Base-by-base conservation (phyloP, 2,888 invertebrate species). In the Drosophila anceps region DNA sequence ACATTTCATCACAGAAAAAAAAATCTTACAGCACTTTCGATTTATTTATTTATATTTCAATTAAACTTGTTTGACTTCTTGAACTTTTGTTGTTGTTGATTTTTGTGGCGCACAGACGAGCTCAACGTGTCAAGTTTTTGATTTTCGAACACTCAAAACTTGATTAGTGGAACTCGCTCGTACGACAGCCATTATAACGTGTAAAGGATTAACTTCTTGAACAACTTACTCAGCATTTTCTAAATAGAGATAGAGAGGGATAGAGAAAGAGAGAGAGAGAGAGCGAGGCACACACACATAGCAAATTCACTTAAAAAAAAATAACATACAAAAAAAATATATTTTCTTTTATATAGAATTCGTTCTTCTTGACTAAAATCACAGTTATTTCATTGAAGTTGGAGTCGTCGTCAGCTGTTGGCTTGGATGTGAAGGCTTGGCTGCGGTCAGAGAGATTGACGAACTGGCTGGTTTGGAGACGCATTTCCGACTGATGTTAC, bases 401-500 rank as follows among this genome's bases (percentile, higher is more conserved):
- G 13, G 18, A 50, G 18, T 7, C 7, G 2, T 2, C 6, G 48
- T 50, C n/a, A 15, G n/a, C 10, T 15, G 48, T 29, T 15, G 44
- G 44, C 5, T 12, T 5, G 35, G 12, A 46, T 27, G 6, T 35
- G 24, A 9, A 15, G 44, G 35, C 53, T 35, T 44, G 10, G 20
- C n/a, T 27, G 35, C 18, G 53, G n/a, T 20, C 20, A 12, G 46
- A 60, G 48, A 44, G 63, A 53, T 65, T 74, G 76, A 71, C 41
- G 76, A 61, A 91, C 92, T 91, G 84, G 69, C 79, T 87, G 81
- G 91, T 79, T 92, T 87, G 90, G 85, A 86, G 85, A 88, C 84
- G 84, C 88, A 81, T 84, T 85, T 91, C 81, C 81, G 86, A 92
- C 92, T 92, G 92, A 92, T 91, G 84, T 85, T 81, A 75, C 86